Evolutionary conservation across 2,113 vertebrate genomes (phyloP).

Genomic region (Apodemus speciosus): DNA sequence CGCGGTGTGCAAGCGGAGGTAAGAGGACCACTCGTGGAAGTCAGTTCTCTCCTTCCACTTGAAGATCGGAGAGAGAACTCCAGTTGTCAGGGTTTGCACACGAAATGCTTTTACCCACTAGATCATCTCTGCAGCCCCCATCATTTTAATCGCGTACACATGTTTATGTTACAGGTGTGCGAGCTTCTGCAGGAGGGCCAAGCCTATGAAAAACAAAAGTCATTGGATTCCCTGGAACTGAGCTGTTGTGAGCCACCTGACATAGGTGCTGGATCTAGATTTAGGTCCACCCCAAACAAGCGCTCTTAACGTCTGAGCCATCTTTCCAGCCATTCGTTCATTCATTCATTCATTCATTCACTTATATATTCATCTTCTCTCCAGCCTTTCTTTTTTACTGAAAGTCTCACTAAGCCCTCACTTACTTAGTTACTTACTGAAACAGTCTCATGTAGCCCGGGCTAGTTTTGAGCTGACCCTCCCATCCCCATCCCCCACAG

Average conservation of each 20-base stretch:
- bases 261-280: no score
- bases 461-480: neutral
- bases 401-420: no score
- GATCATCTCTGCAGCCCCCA: neutral
- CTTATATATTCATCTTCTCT: no score
- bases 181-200: neutral
- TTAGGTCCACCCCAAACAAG: no score
- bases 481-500: neutral
- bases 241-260: no score
- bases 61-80: neutral
- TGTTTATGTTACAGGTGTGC: neutral
- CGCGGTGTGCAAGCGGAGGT: neutral
- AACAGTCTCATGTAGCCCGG: neutral
- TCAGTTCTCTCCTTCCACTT: neutral
- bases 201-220: neutral
- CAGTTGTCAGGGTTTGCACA: neutral
- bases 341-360: no score
- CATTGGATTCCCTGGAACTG: neutral
- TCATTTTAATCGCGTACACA: neutral
- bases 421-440: neutral
- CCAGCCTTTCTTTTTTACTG: no score
- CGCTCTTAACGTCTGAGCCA: no score
- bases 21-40: neutral
- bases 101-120: neutral
- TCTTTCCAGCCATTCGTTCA: no score